Percentiles rank a stretch among this genome's conserved stretches.
phyloP scores from a whole-genome alignment of 2,797 vertebrate species.

The Aselliscus stoliczkanus region DNA sequence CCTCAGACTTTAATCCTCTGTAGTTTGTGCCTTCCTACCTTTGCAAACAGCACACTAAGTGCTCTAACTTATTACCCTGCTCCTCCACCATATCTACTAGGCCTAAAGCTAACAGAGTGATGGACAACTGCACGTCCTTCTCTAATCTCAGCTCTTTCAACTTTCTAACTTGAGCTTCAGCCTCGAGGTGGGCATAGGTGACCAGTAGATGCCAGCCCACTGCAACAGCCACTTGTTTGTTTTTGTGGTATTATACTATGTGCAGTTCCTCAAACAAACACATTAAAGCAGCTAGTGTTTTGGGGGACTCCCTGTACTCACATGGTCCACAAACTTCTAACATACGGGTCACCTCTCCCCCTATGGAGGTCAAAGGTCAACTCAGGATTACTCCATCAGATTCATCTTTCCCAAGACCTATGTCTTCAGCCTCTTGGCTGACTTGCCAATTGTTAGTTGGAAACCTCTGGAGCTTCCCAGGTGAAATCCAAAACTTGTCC shows the following conservation, averaged over 20 bases:
- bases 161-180: background rate
- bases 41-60: background rate
- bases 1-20: background rate
- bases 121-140: accelerated
- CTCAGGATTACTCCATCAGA: background rate
- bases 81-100: background rate
- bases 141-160: background rate
- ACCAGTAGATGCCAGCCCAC: background rate
- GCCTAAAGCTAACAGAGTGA: background rate
- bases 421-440: background rate
- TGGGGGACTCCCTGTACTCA: too few relatives aligned
- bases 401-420: background rate
- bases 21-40: background rate
- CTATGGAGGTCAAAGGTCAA: background rate
- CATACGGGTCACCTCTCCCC: background rate
- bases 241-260: background rate
- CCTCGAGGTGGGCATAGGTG: background rate
- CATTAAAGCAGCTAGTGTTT: background rate
- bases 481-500: background rate
- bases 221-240: background rate
- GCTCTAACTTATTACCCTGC: background rate
- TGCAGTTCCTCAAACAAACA: background rate
- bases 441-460: background rate
- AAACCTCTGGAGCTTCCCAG: background rate
- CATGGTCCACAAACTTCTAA: background rate